phyloP scores from a whole-genome alignment of 2,888 invertebrate genomes.

The Tenthredo amoena region DNA sequence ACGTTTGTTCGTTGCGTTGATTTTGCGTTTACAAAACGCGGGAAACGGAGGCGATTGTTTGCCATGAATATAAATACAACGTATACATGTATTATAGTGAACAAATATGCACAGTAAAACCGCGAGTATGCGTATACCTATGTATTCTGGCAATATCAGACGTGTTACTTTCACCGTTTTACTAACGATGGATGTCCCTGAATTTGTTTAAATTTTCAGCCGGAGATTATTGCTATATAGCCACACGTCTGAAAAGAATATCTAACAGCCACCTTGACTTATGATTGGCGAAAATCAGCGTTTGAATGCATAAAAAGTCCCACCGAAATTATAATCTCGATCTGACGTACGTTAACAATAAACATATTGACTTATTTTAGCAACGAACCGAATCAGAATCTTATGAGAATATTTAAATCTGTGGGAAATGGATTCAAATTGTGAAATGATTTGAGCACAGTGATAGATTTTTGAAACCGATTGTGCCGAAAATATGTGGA shows the following conservation, averaged over 20 bases:
- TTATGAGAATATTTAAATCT: background rate
- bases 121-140: background rate
- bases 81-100: background rate
- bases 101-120: background rate
- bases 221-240: background rate
- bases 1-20: background rate
- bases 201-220: background rate
- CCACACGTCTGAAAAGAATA: background rate
- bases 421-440: background rate
- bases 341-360: background rate
- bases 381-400: background rate
- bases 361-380: background rate
- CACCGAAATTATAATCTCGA: background rate
- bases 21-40: slow-evolving; percentile 1
- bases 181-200: slow-evolving; percentile 15
- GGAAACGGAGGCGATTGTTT: slow-evolving; percentile 28
- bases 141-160: background rate
- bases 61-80: slow-evolving; percentile 18
- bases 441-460: background rate
- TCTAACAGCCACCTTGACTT: background rate
- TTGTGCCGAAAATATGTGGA: background rate
- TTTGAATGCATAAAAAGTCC: background rate
- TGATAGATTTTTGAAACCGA: background rate
- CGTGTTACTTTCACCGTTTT: slow-evolving; percentile 4
- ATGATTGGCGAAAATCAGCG: background rate